phyloP scores from a whole-genome alignment of 2,888 invertebrate species.

The Timema cristinae region DNA sequence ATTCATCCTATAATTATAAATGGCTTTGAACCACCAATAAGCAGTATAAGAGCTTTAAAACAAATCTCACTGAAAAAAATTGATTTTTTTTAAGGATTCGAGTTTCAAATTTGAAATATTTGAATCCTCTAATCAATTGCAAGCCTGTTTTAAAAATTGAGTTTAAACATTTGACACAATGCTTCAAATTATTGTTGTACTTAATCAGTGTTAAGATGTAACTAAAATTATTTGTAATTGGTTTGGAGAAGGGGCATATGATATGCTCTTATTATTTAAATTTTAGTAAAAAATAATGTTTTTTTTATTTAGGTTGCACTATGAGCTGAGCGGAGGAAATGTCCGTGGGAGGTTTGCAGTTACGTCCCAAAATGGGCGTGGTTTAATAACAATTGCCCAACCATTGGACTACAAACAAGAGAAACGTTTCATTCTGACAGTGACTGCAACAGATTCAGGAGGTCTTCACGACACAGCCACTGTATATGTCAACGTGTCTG shows the following conservation, averaged over 20 bases:
- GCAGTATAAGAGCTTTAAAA: too few relatives aligned
- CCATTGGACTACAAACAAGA: conserved; percentile 88
- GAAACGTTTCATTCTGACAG: conserved; percentile 77
- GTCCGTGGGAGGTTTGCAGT: conserved; percentile 83
- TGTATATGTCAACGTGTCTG: conserved; percentile 88
- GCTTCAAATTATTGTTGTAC: too few relatives aligned
- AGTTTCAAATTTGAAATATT: too few relatives aligned
- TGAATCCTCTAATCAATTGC: too few relatives aligned
- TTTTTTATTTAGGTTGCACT: conserved; percentile 57
- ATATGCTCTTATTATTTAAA: neutral
- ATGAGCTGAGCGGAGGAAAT: conserved; percentile 81
- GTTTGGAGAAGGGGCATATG: neutral
- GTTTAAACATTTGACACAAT: too few relatives aligned
- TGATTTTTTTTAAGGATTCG: too few relatives aligned
- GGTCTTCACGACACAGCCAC: conserved; percentile 83
- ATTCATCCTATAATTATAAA: too few relatives aligned
- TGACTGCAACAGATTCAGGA: conserved; percentile 86
- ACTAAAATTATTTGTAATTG: neutral
- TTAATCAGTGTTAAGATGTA: conserved; percentile 1
- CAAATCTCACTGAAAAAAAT: too few relatives aligned
- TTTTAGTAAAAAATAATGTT: neutral
- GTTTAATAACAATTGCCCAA: conserved; percentile 82
- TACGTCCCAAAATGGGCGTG: conserved; percentile 83
- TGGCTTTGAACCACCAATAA: too few relatives aligned
- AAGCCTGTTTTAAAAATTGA: too few relatives aligned